Evolutionary conservation across 2,888 invertebrate genomes (phyloP).

Genomic region (Meiosimyza platycephala): DNA sequence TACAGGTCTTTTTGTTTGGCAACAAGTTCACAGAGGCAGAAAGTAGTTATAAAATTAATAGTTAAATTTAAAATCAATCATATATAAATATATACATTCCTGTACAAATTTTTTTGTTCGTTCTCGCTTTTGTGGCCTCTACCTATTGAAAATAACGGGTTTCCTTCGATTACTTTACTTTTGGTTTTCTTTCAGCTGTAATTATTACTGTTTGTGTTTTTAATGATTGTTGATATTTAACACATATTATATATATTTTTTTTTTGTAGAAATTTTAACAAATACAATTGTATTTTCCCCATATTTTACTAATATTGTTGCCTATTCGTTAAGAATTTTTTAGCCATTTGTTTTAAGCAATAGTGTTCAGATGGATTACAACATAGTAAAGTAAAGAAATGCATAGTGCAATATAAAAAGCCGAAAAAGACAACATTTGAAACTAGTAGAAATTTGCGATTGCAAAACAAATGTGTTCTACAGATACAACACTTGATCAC

Average conservation of each 20-base stretch:
- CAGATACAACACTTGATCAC: constrained; percentile 41
- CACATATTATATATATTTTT: constrained; percentile 1
- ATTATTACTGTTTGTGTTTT: constrained; percentile 16
- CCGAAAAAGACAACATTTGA: constrained; percentile 5
- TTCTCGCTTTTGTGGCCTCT: constrained; percentile 24
- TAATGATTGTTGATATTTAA: constrained; percentile 12
- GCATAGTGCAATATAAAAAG: not conserved
- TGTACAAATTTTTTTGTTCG: constrained; percentile 53
- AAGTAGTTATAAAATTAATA: constrained; percentile 6
- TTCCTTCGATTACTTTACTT: not conserved
- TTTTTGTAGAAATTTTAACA: constrained; percentile 17
- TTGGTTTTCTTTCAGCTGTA: constrained; percentile 15
- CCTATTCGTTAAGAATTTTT: constrained; percentile 29
- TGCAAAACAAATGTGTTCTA: constrained; percentile 47
- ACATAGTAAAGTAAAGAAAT: not conserved
- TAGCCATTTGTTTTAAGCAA: constrained; percentile 35
- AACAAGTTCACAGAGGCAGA: constrained; percentile 21
- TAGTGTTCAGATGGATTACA: constrained; percentile 30
- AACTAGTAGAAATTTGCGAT: not conserved
- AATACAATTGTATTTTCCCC: constrained; percentile 7
- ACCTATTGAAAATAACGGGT: constrained; percentile 5
- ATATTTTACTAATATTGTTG: constrained; percentile 31
- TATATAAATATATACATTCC: constrained; percentile 59
- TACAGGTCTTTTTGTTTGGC: constrained; percentile 16
- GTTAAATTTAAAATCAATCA: constrained; percentile 40